Evolutionary conservation across 2,888 invertebrate species (phyloP), one percentile per base, ranked within the genome.

Genomic region (Noctua pronuba): DNA sequence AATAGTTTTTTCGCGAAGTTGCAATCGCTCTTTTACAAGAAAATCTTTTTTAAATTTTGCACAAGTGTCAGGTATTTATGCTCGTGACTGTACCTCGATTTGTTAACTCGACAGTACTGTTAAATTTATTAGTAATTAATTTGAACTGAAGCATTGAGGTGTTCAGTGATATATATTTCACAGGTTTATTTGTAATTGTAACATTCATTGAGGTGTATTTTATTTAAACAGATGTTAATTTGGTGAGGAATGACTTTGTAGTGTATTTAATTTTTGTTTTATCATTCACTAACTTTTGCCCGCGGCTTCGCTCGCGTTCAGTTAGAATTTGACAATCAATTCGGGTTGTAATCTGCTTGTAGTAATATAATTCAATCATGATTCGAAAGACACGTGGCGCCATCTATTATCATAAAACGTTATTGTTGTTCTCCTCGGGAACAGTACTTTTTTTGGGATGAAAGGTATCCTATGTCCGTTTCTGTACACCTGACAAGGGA

Each of bases 101-200:
- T 60, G 49, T 62, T 79, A 76, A 58, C 38, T 83, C 38, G n/a
- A 65, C 64, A 31, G 55, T 13, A n/a, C 38, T 65, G 77, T 79
- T 76, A 65, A 78, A 65, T 79, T 79, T 83, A 83, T 83, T 65
- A 55, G 55, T 64, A 55, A 76, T 79, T 41, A 76, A 83, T 83
- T 75, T 65, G 4, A 24, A 77, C 16, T n/a, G 28, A 79, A 38
- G n/a, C 1, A 38, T 76, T 78, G 52, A 64, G 82, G 49, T 58
- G 49, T 62, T 49, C 49, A 74, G 60, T 35, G 82, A 49, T 31
- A 31, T 38, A 31, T 52, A 80, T 21, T 60, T 60, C n/a, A 24
- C 49, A 58, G 75, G 58, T 60, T 75, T 75, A 77, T 77, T 82
- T 64, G 28, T 28, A 38, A 52, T n/a, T 62, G 31, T 52, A 11